Conservation (phyloP, 2,113 vertebrate species). For the Tricholaema leucomelas region DNA sequence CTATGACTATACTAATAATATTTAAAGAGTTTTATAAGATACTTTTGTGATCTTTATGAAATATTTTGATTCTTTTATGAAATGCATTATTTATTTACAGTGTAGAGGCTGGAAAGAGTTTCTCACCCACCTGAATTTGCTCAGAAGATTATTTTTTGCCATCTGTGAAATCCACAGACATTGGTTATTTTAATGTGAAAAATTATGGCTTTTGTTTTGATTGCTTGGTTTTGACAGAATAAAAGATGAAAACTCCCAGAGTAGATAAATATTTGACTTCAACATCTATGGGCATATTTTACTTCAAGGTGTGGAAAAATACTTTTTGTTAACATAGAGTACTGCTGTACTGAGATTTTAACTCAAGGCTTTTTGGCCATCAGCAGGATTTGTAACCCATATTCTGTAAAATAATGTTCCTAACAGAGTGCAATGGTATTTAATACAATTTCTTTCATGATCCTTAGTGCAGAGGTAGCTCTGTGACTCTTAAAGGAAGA, state of each 20-base stretch:
- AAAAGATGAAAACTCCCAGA: slow-evolving; percentile 3
- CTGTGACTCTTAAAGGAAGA: background rate
- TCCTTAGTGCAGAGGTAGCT: background rate
- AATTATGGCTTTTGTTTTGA: background rate
- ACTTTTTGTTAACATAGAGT: background rate
- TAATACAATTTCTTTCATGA: slow-evolving; percentile 10
- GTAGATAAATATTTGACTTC: background rate
- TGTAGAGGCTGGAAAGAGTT: background rate
- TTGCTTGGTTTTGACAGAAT: slow-evolving; percentile 6
- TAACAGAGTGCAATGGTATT: background rate
- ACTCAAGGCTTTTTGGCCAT: slow-evolving; percentile 23
- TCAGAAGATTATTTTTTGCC: background rate
- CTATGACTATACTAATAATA: background rate
- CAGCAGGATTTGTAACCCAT: background rate
- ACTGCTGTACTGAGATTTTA: background rate
- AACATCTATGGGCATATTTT: background rate
- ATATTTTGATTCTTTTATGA: background rate
- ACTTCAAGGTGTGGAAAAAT: slow-evolving; percentile 24
- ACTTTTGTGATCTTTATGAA: background rate
- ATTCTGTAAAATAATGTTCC: slow-evolving; percentile 45
- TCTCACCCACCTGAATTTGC: background rate
- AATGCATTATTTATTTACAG: background rate
- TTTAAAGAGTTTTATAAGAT: background rate
- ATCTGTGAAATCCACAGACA: slow-evolving; percentile 22
- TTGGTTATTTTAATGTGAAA: slow-evolving; percentile 8